Evolutionary conservation across 2,888 invertebrate species (phyloP), one percentile per base, ranked within the genome.

Genomic region (Opisthograptis luteolata): DNA sequence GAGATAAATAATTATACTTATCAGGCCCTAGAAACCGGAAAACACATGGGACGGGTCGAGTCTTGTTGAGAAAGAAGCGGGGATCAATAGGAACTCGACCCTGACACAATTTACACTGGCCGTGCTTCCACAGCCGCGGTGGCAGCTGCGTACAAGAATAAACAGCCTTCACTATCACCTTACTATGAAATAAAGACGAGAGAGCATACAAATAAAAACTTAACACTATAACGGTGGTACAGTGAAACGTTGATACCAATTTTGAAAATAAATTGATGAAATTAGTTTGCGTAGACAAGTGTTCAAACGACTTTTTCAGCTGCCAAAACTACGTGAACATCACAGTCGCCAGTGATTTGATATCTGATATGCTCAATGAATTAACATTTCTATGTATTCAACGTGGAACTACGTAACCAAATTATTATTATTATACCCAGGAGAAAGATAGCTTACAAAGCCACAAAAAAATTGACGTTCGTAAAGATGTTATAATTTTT

Each of bases 101-200:
- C 81, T 89, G 89, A 88, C 89, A 88, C 83, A 79, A 77, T 87
- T 89, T 81, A 74, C 78, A 82, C 75, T 79, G 74, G 79, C 80
- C 76, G 76, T 80, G 77, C 75, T 76, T 79, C 75, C 66, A 65
- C 67, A 66, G 70, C 66, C 70, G 71, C 68, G 68, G 73, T 71
- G 70, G 79, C 71, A 75, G 76, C 68, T 71, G 70, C 70, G 64
- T 74, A 73, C 76, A 75, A 84, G 81, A 82, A 87, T 84, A 87
- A 84, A 86, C 81, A 85, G 73, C 79, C 73, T 79, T 74, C 69
- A 66, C 73, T 71, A 70, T 74, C 66, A 72, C 64, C 74, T 76
- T 76, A 71, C 64, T 58, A 60, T 60, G 63, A 73, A 73, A 72
- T 65, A 69, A 68, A 68, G 64, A 66, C 65, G 68, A 62, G 58